Conservation (phyloP, 2,888 invertebrate genomes). For the Orchesella flavescens region DNA sequence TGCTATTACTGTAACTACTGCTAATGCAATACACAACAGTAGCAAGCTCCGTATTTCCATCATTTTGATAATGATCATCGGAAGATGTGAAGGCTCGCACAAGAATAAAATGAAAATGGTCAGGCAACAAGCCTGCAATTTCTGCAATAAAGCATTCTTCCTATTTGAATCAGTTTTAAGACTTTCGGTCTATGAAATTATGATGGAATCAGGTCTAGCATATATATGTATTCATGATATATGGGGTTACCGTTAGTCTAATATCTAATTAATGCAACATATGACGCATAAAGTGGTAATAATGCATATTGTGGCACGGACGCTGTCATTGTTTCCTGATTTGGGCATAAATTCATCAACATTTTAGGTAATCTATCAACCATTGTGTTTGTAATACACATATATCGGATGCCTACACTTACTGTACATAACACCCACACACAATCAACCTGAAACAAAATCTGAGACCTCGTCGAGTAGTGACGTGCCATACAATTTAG, state of each 20-base stretch:
- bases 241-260: slow-evolving; percentile 29
- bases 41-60: neutral
- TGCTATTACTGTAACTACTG: neutral
- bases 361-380: no score
- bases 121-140: neutral
- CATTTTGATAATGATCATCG: neutral
- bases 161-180: neutral
- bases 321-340: slow-evolving; percentile 23
- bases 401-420: no score
- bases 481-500: no score
- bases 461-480: no score
- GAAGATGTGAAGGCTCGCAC: no score
- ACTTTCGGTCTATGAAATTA: neutral
- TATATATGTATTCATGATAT: neutral
- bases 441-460: neutral
- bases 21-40: neutral
- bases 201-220: neutral
- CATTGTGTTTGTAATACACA: no score
- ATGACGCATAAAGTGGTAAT: slow-evolving; percentile 20
- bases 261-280: slow-evolving; percentile 18
- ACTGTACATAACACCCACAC: slow-evolving; percentile 6
- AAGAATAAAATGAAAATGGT: neutral
- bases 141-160: neutral
- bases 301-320: slow-evolving; percentile 1
- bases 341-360: neutral